Base-by-base conservation (phyloP, 1,140 invertebrate species). In the Gryllus bimaculatus region DNA sequence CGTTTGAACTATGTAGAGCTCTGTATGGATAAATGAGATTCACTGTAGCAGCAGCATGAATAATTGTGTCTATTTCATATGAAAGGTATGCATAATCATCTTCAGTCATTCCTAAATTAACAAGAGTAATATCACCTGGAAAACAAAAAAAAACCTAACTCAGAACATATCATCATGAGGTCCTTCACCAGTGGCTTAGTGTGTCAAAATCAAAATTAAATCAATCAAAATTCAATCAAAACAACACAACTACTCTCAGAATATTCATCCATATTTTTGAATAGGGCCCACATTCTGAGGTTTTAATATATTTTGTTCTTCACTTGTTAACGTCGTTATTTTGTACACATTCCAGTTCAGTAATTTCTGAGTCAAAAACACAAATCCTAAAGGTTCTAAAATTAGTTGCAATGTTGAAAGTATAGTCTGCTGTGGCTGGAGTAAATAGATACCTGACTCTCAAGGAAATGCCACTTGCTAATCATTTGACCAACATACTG, bases 21-120 rank as follows among this genome's bases (percentile, higher is more conserved):
- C 81, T 48, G 79, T 88, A 89, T 10, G 88, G 88, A 80, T 88
- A 88, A 47, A 87, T 85, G 12, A 89, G 81, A 82, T 89, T 89
- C 47, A 89, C 88, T 76, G 84, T 82, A 47, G 88, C 88, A 18
- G 88, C 88, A 39, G 88, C 85, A 82, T 89, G 88, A 74, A 89
- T 86, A 48, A 89, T 84, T 77, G 86, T 84, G 81, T 89, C 88
- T 48, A 88, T 85, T 75, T 88, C 88, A 26, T 85, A 86, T 78
- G 84, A 84, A 8, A 89, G 81, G 78, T 86, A 86, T 15, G 83
- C 83, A 80, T 87, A 89, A 73, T 87, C 85, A 54, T 88, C 87
- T 74, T 89, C 86, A 73, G 82, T 83, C 76, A 89, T 80, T 13
- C 88, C 88, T 81, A 89, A 84, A 76, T 87, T 85, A n/a, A 85